Base-by-base conservation (phyloP, 2,888 invertebrate genomes). In the Agriopis leucophaearia region DNA sequence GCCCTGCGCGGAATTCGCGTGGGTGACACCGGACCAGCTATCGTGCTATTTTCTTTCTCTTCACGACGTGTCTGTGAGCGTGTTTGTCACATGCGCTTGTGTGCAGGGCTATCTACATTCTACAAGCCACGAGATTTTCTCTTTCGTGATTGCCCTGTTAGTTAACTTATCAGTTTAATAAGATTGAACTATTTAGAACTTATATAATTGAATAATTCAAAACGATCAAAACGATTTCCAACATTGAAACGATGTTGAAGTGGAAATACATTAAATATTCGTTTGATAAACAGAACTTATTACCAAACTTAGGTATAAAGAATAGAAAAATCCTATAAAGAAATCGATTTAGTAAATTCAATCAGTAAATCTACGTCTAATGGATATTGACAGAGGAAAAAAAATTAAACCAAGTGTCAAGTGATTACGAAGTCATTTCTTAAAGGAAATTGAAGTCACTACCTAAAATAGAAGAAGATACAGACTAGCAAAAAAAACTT, bases 1-100 rank as follows among this genome's bases (percentile, higher is more conserved):
- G 84, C 83, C 78, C 81, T 81, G 82, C 56, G 76, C 76, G 87
- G 91, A 89, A 92, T 92, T 91, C 81, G 89, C 88, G 92, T 91
- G 88, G 92, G 92, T 75, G 85, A 75, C 75, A 65, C 62, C 42
- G 60, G 80, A 84, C 84, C 83, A 82, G 86, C 76, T 75, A 74
- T 76, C 76, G 80, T 77, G 81, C 75, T 77, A 78, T 74, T 77
- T 81, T 85, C 82, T 86, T 84, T 83, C 81, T 83, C 77, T 78
- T 74, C 71, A 54, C 66, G 42, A 52, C 63, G 18, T 54, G 52
- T 45, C n/a, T 62, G 57, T 70, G 64, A 63, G 44, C 50, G 60
- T 59, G 50, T 48, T 35, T 50, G 45, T 60, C 45, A 60, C 45
- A 42, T 64, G 5, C 38, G 45, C 44, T 45, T 42, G 64, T 59